A percentile compares a stretch with the other conserved stretches of the same genome.
phyloP scores from a whole-genome alignment of 2,797 vertebrate genomes.

The Tangara arthus region DNA sequence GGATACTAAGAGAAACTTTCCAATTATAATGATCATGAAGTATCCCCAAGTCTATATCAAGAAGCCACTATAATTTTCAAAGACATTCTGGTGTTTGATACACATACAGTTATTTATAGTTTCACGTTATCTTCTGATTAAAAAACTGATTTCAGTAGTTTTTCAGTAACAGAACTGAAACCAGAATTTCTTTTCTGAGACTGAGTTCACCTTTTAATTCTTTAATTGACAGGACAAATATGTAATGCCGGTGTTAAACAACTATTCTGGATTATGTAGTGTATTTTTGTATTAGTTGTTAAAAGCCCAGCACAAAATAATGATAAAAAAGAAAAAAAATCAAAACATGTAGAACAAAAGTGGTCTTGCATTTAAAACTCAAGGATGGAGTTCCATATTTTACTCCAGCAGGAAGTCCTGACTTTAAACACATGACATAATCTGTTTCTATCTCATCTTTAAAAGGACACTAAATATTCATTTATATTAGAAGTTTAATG shows the following conservation, averaged over 20 bases:
- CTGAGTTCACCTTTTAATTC: background rate
- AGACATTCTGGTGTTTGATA: conserved; percentile 51
- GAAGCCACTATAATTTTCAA: conserved; percentile 39
- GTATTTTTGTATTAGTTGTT: background rate
- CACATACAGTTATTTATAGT: background rate
- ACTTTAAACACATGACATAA: background rate
- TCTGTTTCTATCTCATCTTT: background rate
- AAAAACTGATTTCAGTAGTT: background rate
- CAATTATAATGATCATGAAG: conserved; percentile 49
- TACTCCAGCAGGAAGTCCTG: background rate
- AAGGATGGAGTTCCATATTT: background rate
- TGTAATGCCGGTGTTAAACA: background rate
- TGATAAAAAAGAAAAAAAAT: background rate
- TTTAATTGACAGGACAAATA: background rate
- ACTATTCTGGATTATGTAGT: background rate
- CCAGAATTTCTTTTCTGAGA: background rate
- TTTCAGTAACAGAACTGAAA: background rate
- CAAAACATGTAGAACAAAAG: background rate
- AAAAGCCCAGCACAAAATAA: conserved; percentile 12
- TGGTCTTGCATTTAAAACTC: background rate
- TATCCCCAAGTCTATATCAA: background rate
- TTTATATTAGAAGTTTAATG: background rate
- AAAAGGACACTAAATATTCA: background rate
- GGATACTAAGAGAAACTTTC: conserved; percentile 16
- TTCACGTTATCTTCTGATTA: background rate